A percentile compares a stretch with the other conserved stretches of the same genome.
Evolutionary conservation across 2,797 vertebrate species (phyloP).

Genomic region (Diceros bicornis): DNA sequence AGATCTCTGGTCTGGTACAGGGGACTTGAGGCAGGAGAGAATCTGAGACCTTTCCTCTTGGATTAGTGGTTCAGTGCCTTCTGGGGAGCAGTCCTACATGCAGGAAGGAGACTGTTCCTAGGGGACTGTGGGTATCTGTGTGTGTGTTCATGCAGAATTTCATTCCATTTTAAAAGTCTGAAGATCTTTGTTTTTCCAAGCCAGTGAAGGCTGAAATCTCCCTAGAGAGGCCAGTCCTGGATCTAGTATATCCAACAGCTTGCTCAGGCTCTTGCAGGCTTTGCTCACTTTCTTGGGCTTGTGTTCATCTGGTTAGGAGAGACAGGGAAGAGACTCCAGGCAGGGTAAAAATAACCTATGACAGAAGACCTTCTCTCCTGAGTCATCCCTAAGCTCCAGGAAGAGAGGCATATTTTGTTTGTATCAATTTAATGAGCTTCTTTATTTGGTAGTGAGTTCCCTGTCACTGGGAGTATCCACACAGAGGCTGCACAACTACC

Average conservation of each 20-base stretch:
- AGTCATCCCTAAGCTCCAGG: background rate
- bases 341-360: background rate
- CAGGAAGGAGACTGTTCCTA: background rate
- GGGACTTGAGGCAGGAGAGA: background rate
- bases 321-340: background rate
- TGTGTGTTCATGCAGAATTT: slow-evolving; percentile 31
- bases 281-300: background rate
- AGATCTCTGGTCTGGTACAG: background rate
- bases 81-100: background rate
- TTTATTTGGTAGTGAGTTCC: background rate
- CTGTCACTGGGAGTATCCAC: background rate
- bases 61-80: background rate
- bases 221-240: background rate
- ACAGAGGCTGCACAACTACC: background rate
- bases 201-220: slow-evolving; percentile 23
- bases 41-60: background rate
- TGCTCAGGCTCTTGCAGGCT: background rate
- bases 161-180: slow-evolving; percentile 35
- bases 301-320: background rate
- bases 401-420: background rate
- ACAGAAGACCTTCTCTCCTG: background rate
- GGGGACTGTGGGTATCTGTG: background rate
- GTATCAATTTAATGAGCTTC: background rate
- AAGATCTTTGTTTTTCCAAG: slow-evolving; percentile 37
- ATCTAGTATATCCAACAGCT: background rate